These are phyloP conservation scores for Spheniscus mendiculus DNA, from an alignment of 2,113 vertebrate species.

Conservation along the genomic window DNA sequence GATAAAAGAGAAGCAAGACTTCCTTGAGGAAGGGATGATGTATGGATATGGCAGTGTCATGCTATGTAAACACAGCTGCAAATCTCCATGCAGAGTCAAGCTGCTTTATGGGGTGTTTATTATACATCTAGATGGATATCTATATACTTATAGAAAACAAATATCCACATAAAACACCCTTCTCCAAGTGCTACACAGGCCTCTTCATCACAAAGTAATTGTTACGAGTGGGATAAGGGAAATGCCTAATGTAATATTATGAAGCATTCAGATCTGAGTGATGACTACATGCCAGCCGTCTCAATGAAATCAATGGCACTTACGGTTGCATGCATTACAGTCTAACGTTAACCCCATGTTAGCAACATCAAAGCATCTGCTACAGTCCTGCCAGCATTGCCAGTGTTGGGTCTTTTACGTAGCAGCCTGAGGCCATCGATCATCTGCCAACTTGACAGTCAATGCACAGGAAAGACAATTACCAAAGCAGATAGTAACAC, in stretches of 20 bases:
- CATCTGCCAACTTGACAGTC: background rate
- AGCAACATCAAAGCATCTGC: background rate
- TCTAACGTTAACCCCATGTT: fast-evolving
- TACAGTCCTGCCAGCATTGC: background rate
- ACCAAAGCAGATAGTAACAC: background rate
- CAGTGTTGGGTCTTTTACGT: background rate
- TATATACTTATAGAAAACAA: slow-evolving; percentile 47
- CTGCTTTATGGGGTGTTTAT: slow-evolving; percentile 56
- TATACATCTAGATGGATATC: slow-evolving; percentile 46
- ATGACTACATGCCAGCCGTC: background rate
- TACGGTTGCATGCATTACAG: fast-evolving
- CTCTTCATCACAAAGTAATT: background rate
- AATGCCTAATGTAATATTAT: background rate
- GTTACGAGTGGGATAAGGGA: background rate
- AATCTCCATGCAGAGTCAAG: slow-evolving; percentile 43
- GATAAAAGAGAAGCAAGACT: slow-evolving; percentile 3
- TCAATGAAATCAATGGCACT: background rate
- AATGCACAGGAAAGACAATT: background rate
- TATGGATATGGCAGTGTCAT: slow-evolving; percentile 6
- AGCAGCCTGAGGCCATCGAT: background rate
- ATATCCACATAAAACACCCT: slow-evolving; percentile 32
- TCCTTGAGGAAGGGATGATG: background rate
- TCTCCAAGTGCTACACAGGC: background rate
- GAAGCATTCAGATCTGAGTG: background rate
- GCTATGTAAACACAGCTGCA: slow-evolving; percentile 47